Evolutionary conservation across 2,113 vertebrate species (phyloP), one percentile per base, ranked within the genome.

Genomic region (Raja brachyura): DNA sequence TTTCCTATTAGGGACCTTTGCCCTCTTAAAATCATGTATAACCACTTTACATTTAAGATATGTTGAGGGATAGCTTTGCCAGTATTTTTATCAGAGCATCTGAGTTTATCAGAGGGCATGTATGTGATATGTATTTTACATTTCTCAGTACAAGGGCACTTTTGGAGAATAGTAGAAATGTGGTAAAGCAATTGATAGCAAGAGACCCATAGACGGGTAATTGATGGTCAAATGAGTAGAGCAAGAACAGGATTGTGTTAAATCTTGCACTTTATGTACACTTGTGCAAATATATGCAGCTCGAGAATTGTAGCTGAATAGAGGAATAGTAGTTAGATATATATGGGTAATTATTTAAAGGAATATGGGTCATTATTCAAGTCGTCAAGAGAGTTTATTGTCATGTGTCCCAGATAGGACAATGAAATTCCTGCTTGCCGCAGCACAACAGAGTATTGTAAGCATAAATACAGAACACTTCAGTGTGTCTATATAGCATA

Each of bases 11-110:
- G 66, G 90, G 73, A 48, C 20, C 18, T 54, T 92, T 70, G 39
- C 90, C 90, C 66, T 92, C 70, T 92, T 73, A 92, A 92, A 74
- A 73, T 92, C 88, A 70, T 28, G 70, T 25, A 31, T 90, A 68
- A 90, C 85, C 31, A 74, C 70, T 92, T 92, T 92, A 54, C 70
- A 68, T 74, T 54, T 73, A 92, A 73, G 90, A 16, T 92, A 54
- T 73, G 39, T 33, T 59, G 66, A 73, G 20, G 39, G 68, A 74
- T 28, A 73, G 68, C 90, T 28, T 22, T 54, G 90, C 33, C 90
- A 73, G 39, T 22, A 73, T 54, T 9, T 73, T 92, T 92, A 92
- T 90, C 66, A 2, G 63, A 11, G 31, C 8, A 92, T 68, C 68
- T 74, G 31, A n/a, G 13, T 18, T 73, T 14, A 92, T 92, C 90